Percentiles rank a stretch among this genome's conserved stretches.
phyloP scores from a whole-genome alignment of 1,140 invertebrate species.

The Pogonomyrmex barbatus region DNA sequence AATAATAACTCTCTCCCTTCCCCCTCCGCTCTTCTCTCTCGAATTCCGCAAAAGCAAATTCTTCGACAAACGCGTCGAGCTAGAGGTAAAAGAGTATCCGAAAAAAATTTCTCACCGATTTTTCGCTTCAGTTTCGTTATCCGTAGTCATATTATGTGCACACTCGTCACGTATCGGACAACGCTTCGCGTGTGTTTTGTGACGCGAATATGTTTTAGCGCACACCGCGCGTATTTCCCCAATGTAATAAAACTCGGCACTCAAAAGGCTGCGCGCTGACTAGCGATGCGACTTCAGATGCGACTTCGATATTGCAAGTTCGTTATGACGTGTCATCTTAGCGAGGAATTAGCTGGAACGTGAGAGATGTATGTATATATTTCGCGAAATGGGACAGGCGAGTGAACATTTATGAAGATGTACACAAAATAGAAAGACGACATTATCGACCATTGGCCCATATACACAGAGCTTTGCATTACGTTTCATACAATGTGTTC shows the following conservation, averaged over 20 bases:
- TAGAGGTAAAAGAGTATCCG: not conserved
- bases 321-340: slow-evolving; percentile 12
- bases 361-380: not conserved
- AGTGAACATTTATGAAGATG: slow-evolving; percentile 12
- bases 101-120: not conserved
- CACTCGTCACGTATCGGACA: slow-evolving; percentile 23
- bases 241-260: slow-evolving; percentile 32
- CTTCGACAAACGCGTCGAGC: not conserved
- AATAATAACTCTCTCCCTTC: not conserved
- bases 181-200: not conserved
- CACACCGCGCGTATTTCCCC: slow-evolving; percentile 17
- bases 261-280: slow-evolving; percentile 41
- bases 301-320: slow-evolving; percentile 35
- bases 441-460: slow-evolving; percentile 9
- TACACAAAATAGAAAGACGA: slow-evolving; percentile 1
- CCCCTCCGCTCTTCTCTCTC: not conserved
- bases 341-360: slow-evolving; percentile 23
- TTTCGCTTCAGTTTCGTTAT: not conserved
- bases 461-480: slow-evolving; percentile 15
- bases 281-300: slow-evolving; percentile 25
- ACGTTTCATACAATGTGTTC: slow-evolving; percentile 43
- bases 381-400: not conserved
- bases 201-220: not conserved
- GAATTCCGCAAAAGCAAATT: not conserved
- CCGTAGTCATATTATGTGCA: not conserved